A percentile compares a stretch with the other conserved stretches of the same genome.
These are phyloP conservation scores for Falco cherrug DNA, from an alignment of 2,797 vertebrate genomes.

Conservation along the genomic window DNA sequence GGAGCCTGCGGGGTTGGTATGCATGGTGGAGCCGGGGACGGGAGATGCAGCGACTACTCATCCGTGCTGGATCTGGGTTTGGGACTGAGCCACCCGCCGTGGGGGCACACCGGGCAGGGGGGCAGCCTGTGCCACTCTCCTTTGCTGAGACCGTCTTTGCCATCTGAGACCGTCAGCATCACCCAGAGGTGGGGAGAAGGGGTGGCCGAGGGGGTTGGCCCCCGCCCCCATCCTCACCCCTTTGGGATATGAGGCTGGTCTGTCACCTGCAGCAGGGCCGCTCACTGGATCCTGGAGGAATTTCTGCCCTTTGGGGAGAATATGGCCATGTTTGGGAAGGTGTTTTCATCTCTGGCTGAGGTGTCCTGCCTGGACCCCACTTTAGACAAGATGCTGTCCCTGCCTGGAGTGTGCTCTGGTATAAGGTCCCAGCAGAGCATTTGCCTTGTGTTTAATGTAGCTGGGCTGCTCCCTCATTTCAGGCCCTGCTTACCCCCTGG, in stretches of 20 bases:
- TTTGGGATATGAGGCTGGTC: background rate
- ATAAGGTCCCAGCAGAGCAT: background rate
- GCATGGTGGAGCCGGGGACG: background rate
- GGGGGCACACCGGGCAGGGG: background rate
- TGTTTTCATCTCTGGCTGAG: background rate
- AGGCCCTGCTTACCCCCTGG: background rate
- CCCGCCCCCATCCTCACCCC: background rate
- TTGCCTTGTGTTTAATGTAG: background rate
- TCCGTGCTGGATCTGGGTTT: background rate
- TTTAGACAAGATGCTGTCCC: background rate
- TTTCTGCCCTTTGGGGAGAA: background rate
- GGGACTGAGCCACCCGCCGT: background rate
- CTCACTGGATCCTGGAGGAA: background rate
- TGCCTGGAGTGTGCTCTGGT: background rate
- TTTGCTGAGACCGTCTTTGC: background rate
- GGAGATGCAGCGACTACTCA: background rate
- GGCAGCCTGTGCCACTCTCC: background rate
- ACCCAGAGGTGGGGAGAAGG: background rate
- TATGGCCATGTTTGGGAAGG: background rate
- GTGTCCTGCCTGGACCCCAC: background rate
- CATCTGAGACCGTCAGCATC: background rate
- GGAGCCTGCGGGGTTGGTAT: background rate
- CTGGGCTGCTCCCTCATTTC: background rate
- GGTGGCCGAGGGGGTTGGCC: background rate
- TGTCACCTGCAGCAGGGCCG: background rate